Evolutionary conservation across 2,797 vertebrate species (phyloP).

Genomic region (Gambelia wislizenii): DNA sequence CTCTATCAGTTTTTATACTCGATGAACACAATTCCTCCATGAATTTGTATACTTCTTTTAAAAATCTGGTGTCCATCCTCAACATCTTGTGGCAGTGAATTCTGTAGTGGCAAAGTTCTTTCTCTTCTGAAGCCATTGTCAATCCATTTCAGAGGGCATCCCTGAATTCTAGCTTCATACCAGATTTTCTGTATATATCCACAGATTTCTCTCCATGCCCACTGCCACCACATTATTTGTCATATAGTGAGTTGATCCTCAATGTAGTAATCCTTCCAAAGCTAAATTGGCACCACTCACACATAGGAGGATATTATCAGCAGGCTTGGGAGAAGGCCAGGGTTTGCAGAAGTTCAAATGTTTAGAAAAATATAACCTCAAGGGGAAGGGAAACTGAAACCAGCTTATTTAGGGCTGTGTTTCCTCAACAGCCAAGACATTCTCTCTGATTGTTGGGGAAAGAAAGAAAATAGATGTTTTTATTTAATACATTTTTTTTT

Average conservation of each 20-base stretch:
- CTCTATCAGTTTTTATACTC: not conserved
- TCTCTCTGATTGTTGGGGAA: not conserved
- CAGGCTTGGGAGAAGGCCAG: not conserved
- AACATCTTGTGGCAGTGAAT: not conserved
- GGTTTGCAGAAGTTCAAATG: not conserved
- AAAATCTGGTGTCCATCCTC: not conserved
- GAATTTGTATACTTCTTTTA: too few relatives aligned
- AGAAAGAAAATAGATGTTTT: not conserved
- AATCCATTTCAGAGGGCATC: not conserved
- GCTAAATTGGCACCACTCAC: not conserved
- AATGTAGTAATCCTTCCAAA: too few relatives aligned
- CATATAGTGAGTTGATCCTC: not conserved
- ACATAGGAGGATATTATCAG: not conserved
- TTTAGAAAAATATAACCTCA: not conserved
- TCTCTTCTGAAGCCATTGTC: not conserved
- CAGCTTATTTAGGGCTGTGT: not conserved
- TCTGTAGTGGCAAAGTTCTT: not conserved
- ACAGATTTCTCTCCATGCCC: not conserved
- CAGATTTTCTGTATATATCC: too few relatives aligned
- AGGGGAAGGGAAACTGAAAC: not conserved
- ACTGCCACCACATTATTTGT: not conserved
- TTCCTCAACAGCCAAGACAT: not conserved
- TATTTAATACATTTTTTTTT: constrained; percentile 12
- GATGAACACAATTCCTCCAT: not conserved
- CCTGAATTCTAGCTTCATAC: not conserved